These are phyloP conservation scores for Pampusana beccarii DNA, from an alignment of 2,113 vertebrate genomes.

Conservation along the genomic window DNA sequence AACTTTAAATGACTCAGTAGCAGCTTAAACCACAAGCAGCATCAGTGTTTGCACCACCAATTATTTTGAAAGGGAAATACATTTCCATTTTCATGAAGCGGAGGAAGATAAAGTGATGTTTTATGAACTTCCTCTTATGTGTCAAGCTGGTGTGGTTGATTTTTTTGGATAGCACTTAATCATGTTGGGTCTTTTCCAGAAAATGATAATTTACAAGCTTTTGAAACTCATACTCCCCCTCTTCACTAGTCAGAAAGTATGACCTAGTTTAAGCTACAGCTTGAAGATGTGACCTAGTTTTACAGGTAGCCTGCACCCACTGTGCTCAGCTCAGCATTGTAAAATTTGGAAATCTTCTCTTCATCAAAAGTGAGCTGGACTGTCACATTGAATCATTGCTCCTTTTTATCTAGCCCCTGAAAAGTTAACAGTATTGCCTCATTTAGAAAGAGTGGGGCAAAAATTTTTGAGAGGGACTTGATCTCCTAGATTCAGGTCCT, in stretches of 20 bases:
- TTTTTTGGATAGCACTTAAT: slow-evolving; percentile 59
- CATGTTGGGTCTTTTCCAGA: slow-evolving; percentile 15
- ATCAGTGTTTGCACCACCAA: slow-evolving; percentile 8
- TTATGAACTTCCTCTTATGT: slow-evolving; percentile 44
- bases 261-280: slow-evolving; percentile 54
- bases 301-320: neutral
- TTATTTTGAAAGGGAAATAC: slow-evolving; percentile 48
- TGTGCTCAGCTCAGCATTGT: neutral
- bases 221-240: slow-evolving; percentile 44
- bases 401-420: neutral
- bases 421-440: neutral
- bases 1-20: slow-evolving; percentile 24
- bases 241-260: slow-evolving; percentile 50
- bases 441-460: neutral
- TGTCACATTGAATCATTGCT: neutral
- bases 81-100: slow-evolving; percentile 41
- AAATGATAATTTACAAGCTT: slow-evolving; percentile 42
- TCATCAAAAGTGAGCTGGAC: neutral
- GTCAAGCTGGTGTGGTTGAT: slow-evolving; percentile 32
- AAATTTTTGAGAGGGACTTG: neutral
- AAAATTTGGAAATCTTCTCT: neutral
- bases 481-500: neutral
- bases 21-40: slow-evolving; percentile 26
- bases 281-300: slow-evolving; percentile 59
- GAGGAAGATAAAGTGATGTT: slow-evolving; percentile 43